Evolutionary conservation across 2,797 vertebrate genomes (phyloP).

Genomic region (Pseudochaenichthys georgianus): DNA sequence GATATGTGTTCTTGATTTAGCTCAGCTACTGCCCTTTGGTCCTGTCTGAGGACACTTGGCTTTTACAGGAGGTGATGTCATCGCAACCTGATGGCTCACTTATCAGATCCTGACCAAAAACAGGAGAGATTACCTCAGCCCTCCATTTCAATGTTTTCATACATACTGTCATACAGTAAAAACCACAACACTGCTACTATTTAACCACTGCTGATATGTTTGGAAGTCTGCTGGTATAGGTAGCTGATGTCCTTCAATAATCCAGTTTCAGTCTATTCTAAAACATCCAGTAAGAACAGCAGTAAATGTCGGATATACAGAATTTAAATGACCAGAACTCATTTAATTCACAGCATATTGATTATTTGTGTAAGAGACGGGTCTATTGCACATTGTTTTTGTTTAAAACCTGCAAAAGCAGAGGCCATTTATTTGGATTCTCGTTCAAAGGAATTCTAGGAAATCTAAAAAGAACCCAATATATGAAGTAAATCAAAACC

Average conservation of each 20-base stretch:
- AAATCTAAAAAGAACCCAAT: no score
- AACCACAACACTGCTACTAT: neutral
- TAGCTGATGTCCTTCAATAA: neutral
- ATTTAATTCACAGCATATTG: neutral
- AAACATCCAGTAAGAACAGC: neutral
- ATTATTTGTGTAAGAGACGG: neutral
- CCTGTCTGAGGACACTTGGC: constrained; percentile 22
- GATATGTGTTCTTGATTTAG: neutral
- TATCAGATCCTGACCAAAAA: constrained; percentile 5
- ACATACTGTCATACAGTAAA: neutral
- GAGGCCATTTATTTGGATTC: no score
- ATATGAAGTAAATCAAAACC: neutral
- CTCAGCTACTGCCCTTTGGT: constrained; percentile 44
- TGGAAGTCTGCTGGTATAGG: neutral
- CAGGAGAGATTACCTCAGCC: neutral
- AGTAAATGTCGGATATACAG: neutral
- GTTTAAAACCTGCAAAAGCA: no score
- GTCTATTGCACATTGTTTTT: neutral
- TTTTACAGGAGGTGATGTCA: constrained; percentile 11
- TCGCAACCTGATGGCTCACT: constrained; percentile 15
- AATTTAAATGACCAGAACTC: constrained; percentile 15
- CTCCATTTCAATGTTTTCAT: neutral
- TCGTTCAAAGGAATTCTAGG: neutral
- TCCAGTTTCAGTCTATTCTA: neutral
- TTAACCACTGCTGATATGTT: neutral